Evolutionary conservation across 2,113 vertebrate genomes (phyloP).

Genomic region (Pygoscelis antarcticus): DNA sequence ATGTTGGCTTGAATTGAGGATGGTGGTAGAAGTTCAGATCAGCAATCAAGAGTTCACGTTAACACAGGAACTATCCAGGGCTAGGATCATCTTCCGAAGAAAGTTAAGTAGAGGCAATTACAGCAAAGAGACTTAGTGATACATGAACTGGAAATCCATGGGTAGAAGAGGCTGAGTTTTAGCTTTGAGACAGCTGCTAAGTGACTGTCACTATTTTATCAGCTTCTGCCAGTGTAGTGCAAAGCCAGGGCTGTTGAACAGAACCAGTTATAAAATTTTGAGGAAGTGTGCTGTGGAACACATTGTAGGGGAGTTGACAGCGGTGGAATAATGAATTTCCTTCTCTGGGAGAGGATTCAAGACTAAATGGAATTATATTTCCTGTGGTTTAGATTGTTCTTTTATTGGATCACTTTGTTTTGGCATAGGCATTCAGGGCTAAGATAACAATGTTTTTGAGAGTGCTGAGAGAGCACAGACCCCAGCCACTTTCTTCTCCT

Average conservation of each 20-base stretch:
- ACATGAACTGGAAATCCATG: background rate
- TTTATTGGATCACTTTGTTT: background rate
- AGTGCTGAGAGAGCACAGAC: background rate
- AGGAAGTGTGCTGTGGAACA: constrained; percentile 7
- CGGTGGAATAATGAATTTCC: background rate
- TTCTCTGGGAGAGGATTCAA: background rate
- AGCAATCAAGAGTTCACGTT: background rate
- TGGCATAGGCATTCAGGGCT: background rate
- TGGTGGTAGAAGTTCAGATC: background rate
- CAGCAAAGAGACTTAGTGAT: background rate
- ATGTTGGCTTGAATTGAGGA: background rate
- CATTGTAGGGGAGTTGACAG: background rate
- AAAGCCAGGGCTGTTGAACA: background rate
- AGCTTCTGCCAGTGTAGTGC: background rate
- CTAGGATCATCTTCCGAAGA: background rate
- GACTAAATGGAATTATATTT: constrained; percentile 1
- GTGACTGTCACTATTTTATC: background rate
- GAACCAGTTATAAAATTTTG: background rate
- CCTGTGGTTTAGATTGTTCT: constrained; percentile 32
- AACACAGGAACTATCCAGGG: background rate
- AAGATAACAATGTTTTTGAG: background rate
- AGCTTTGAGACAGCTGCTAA: background rate
- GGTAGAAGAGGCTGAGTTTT: background rate
- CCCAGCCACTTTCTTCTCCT: background rate
- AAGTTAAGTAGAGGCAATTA: background rate